These are phyloP conservation scores for Sprattus sprattus DNA, from an alignment of 2,113 vertebrate genomes.

Conservation along the genomic window DNA sequence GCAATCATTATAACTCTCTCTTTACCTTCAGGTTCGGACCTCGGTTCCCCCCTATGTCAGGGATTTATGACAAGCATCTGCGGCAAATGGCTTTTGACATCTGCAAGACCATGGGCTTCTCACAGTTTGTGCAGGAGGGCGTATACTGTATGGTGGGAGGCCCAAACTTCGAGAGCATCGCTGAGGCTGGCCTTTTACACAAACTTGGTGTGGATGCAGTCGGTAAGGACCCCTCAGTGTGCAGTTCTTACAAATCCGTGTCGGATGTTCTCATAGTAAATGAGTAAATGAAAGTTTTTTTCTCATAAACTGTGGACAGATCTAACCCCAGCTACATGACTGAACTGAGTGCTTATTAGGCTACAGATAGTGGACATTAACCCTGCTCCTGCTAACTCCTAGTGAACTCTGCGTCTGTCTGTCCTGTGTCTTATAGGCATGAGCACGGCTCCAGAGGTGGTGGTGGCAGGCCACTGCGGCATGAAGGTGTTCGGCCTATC, in stretches of 20 bases:
- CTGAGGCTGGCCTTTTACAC: constrained; percentile 74
- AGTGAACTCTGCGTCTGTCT: neutral
- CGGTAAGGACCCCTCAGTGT: constrained; percentile 59
- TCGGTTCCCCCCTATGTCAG: constrained; percentile 77
- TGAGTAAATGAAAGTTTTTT: neutral
- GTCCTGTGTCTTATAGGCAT: constrained; percentile 66
- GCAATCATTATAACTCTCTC: neutral
- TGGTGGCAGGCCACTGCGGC: constrained; percentile 74
- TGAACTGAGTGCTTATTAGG: no score
- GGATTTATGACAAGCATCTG: constrained; percentile 72
- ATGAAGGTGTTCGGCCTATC: constrained; percentile 78
- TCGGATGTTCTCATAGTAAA: neutral
- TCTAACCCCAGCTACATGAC: neutral
- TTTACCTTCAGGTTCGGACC: constrained; percentile 70
- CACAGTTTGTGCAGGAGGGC: constrained; percentile 66
- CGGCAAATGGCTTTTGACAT: constrained; percentile 66
- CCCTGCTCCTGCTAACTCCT: no score
- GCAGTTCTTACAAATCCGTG: neutral
- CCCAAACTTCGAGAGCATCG: constrained; percentile 77
- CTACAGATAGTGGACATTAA: no score
- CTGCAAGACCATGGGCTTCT: constrained; percentile 62
- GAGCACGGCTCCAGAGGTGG: constrained; percentile 78
- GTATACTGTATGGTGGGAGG: constrained; percentile 80
- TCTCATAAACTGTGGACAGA: neutral
- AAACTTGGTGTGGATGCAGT: constrained; percentile 77